Conservation (phyloP, 2,113 vertebrate genomes). For the Notarius lentiginosus region DNA sequence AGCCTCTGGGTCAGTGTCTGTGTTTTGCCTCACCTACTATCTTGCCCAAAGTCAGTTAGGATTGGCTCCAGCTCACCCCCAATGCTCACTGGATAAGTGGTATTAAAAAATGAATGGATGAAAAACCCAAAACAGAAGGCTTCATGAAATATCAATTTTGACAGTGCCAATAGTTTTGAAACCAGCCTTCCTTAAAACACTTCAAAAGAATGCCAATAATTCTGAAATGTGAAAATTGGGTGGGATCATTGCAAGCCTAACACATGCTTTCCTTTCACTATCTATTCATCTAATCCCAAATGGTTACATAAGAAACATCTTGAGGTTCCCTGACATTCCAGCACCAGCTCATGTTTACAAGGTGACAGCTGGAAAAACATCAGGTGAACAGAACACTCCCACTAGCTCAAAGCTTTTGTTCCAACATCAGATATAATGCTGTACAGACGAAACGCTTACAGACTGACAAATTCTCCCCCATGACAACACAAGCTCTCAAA, state of each 20-base stretch:
- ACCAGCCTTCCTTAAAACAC: background rate
- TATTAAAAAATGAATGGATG: too few relatives aligned
- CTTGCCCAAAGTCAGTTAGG: too few relatives aligned
- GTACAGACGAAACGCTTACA: constrained; percentile 60
- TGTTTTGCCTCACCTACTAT: too few relatives aligned
- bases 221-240: background rate
- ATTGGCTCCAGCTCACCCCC: too few relatives aligned
- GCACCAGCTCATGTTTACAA: constrained; percentile 49
- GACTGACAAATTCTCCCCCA: constrained; percentile 51
- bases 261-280: background rate
- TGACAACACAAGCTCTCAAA: constrained; percentile 50
- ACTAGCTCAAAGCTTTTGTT: constrained; percentile 56
- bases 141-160: background rate
- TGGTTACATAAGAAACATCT: background rate
- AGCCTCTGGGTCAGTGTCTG: too few relatives aligned
- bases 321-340: constrained; percentile 44
- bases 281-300: background rate
- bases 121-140: too few relatives aligned
- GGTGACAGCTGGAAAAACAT: constrained; percentile 60
- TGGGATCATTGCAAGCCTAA: background rate
- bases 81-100: too few relatives aligned
- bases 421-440: constrained; percentile 59
- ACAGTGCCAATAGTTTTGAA: background rate
- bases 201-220: background rate
- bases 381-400: constrained; percentile 52